Conservation (phyloP, 2,797 vertebrate species). For the Sarcophilus harrisii region DNA sequence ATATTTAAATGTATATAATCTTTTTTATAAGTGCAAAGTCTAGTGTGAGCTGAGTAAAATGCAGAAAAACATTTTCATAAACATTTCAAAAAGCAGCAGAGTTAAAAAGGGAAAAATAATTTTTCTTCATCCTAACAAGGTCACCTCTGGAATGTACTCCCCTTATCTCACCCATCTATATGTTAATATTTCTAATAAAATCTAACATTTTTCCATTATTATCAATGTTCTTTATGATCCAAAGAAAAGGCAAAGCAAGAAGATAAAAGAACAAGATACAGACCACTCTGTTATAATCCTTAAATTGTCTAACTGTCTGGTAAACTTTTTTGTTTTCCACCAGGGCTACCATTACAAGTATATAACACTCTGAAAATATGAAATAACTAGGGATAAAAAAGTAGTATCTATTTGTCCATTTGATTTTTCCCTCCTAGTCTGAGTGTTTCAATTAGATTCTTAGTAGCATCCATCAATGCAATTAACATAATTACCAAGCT, state of each 20-base stretch:
- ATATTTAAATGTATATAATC: constrained; percentile 2
- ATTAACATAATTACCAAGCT: constrained; percentile 70
- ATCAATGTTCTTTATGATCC: neutral
- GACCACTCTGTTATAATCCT: neutral
- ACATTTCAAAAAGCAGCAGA: neutral
- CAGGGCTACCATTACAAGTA: neutral
- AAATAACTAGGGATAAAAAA: neutral
- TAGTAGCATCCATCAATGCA: constrained; percentile 67
- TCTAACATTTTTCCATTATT: neutral
- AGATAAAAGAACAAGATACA: neutral
- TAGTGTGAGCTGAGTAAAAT: neutral
- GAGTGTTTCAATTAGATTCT: constrained; percentile 59
- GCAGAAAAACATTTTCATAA: neutral
- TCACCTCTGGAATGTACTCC: too few relatives aligned
- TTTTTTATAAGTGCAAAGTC: neutral
- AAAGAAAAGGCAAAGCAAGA: neutral
- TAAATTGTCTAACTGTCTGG: neutral
- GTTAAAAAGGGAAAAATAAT: neutral
- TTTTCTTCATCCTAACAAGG: neutral
- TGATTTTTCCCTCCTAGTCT: neutral
- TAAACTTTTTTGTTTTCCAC: neutral
- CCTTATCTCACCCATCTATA: neutral
- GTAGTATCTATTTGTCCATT: neutral
- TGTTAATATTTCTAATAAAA: neutral
- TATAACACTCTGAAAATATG: neutral